Percentiles rank a stretch among this genome's conserved stretches.
Conservation (phyloP, 1,140 invertebrate species). For the Manduca sexta region DNA sequence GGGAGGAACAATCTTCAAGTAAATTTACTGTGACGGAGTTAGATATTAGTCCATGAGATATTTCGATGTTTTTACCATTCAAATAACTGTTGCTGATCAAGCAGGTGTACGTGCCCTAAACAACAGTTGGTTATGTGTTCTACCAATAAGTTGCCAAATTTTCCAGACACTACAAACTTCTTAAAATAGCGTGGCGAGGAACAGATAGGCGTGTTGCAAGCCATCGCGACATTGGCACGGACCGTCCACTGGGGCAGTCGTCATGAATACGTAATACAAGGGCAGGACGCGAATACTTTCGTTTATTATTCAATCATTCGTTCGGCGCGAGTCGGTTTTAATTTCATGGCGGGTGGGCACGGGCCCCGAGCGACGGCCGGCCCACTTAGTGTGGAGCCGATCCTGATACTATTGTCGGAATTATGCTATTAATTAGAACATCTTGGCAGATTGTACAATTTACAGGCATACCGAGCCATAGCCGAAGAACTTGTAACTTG, state of each 20-base stretch:
- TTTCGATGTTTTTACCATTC: too few species aligned
- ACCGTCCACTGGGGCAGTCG: slow-evolving; percentile 55
- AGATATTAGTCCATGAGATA: too few species aligned
- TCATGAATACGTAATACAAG: slow-evolving; percentile 72
- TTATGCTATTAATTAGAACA: slow-evolving; percentile 26
- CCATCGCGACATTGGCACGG: slow-evolving; percentile 5
- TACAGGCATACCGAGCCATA: slow-evolving; percentile 11
- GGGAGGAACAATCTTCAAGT: too few species aligned
- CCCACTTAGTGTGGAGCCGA: slow-evolving; percentile 42
- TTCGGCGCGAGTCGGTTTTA: slow-evolving; percentile 69
- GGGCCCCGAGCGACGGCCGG: slow-evolving; percentile 44
- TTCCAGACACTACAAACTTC: too few species aligned
- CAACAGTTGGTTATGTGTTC: too few species aligned
- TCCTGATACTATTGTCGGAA: slow-evolving; percentile 23
- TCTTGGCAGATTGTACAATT: slow-evolving; percentile 22
- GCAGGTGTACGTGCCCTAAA: too few species aligned
- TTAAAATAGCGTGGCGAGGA: neutral
- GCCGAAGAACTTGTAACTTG: slow-evolving; percentile 15
- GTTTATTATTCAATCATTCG: slow-evolving; percentile 74
- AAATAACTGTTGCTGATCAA: too few species aligned
- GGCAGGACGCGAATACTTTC: slow-evolving; percentile 71
- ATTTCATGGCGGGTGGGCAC: slow-evolving; percentile 71
- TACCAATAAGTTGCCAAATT: too few species aligned
- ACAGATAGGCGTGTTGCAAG: neutral
- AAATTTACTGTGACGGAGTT: too few species aligned